These are phyloP conservation scores for Brachystomella parvula DNA, from an alignment of 1,140 invertebrate genomes.

Conservation along the genomic window DNA sequence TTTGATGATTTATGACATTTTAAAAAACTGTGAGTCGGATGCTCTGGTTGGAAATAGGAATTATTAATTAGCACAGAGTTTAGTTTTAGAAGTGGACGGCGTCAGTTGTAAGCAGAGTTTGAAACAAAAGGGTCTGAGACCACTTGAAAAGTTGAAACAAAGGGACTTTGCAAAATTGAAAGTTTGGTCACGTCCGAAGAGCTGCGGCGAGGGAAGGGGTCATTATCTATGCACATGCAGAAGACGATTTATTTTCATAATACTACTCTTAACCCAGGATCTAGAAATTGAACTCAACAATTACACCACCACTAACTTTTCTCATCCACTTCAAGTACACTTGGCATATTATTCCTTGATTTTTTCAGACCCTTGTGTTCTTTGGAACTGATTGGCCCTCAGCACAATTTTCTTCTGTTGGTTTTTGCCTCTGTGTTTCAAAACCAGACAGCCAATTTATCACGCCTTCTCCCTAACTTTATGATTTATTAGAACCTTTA, in stretches of 20 bases:
- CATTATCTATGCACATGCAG: conserved; percentile 10
- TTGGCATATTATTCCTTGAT: conserved; percentile 5
- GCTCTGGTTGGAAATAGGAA: no score
- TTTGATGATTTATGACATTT: no score
- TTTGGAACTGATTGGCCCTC: background rate
- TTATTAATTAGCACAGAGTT: background rate
- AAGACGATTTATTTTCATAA: conserved; percentile 9
- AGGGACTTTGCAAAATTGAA: background rate
- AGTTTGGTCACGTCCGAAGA: conserved; percentile 7
- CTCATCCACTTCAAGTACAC: conserved; percentile 3
- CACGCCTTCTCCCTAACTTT: background rate
- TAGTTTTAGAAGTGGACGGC: background rate
- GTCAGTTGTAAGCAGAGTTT: background rate
- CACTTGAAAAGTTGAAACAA: conserved; percentile 3
- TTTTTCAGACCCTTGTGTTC: background rate
- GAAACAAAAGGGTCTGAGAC: background rate
- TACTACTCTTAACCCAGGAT: background rate
- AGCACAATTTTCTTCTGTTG: background rate
- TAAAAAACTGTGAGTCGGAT: no score
- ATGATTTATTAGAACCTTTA: background rate
- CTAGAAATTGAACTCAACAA: no score
- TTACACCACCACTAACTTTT: no score
- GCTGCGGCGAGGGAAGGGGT: background rate
- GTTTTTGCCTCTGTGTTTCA: background rate
- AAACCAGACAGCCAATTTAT: conserved; percentile 6